Base-by-base conservation (phyloP, 2,888 invertebrate species). In the Hypolimnas misippus region DNA sequence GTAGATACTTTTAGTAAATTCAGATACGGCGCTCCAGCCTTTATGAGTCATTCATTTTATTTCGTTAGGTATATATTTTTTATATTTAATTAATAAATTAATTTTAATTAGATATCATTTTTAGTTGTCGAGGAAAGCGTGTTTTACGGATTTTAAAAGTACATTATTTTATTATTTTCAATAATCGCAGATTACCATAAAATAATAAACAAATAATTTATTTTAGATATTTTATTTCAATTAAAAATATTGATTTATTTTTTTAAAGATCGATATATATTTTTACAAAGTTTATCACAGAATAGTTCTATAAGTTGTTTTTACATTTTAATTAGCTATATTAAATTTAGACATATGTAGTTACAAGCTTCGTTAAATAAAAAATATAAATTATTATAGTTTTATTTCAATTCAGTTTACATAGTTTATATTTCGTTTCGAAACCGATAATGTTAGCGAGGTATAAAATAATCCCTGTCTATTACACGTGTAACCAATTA, bases 251-350 rank as follows among this genome's bases (percentile, higher is more conserved):
- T 33, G 44, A 44, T 44, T 49, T 49, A 38, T 12, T n/a, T 38
- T n/a, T 2, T 33, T 33, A 25, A 25, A 25, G 25, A 25, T 25
- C 2, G 25, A 21, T 46, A 21, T 19, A 12, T 21, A 44, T 44
- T 19, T 44, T 69, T 64, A 68, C 55, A 71, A 56, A 64, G 31
- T 62, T 68, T 74, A 73, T 75, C 73, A 73, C 74, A 75, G 74
- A 69, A 69, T 50, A 62, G 55, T 65, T 69, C 12, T 51, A 56
- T 49, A 49, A 31, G 5, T 4, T 38, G 3, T 38, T 42, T 6
- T 42, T 42, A n/a, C n/a, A n/a, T 42, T 42, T 17, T 16, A 16
- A 17, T 42, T 42, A 46, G 44, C 1, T 21, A n/a, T n/a, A 5
- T 17, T 17, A 1, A 44, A 0, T 46, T 46, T n/a, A 38, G 25